Evolutionary conservation across 2,113 vertebrate species (phyloP), one percentile per base, ranked within the genome.

Genomic region (Labrus mixtus): DNA sequence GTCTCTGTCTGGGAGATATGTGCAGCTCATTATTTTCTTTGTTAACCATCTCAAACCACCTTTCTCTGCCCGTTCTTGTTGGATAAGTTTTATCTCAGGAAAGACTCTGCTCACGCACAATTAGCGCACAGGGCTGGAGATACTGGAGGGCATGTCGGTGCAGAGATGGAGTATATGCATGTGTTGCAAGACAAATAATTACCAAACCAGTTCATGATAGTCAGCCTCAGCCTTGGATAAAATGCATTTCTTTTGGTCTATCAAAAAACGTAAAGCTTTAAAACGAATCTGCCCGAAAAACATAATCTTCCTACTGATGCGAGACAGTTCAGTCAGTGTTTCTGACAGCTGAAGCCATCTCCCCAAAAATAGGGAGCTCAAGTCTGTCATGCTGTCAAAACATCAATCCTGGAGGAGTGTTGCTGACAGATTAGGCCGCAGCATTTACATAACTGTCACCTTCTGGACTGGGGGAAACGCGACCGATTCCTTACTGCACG

Each of bases 391-490:
- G 55, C 68, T 86, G 86, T 91, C 86, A 90, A 79, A 89, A 79
- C 61, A 85, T 89, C 83, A 85, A 78, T 86, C 83, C 46, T 68
- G 45, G 29, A 68, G 61, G 64, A 86, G 72, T 56, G 74, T 58
- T 64, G 65, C 78, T 90, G 86, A 89, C 87, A 83, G 78, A 91
- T 90, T 80, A 89, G 83, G 88, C 86, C 4, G 43, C 69, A 13
- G 53, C 77, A 87, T 87, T 90, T 90, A 61, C 82, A 89, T 88
- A 89, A 83, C 82, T 83, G 86, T 81, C 84, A 90, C 70, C 57
- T 77, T 78, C 72, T 72, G 74, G 67, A 77, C 75, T 61, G 61
- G 56, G 56, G 7, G 1, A 45, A 62, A 67, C 15, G 22, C 6
- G 19, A 59, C 63, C 66, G 41, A 16, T 62, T 77, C 46, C 33